Evolutionary conservation across 2,797 vertebrate genomes (phyloP).

Genomic region (Scolopax rusticola): DNA sequence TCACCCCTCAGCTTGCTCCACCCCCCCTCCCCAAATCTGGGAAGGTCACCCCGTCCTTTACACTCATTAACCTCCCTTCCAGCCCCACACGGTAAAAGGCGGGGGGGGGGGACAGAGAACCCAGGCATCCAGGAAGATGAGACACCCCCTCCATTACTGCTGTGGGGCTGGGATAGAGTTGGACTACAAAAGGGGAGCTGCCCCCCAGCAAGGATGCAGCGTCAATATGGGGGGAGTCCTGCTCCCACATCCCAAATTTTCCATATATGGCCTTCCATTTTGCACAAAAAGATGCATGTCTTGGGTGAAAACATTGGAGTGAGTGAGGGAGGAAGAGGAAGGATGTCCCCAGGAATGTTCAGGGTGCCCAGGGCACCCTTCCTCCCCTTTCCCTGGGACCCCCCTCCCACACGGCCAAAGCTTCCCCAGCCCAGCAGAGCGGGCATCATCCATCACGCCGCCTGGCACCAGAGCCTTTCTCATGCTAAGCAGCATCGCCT

Average conservation of each 20-base stretch:
- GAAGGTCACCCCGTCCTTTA: slow-evolving; percentile 27
- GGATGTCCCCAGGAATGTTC: fast-evolving
- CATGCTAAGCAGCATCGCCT: slow-evolving; percentile 58
- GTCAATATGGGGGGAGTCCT: not conserved
- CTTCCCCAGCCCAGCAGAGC: slow-evolving; percentile 16
- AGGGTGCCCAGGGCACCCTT: not conserved
- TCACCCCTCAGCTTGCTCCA: not conserved
- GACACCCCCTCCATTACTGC: not conserved
- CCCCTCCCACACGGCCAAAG: not conserved
- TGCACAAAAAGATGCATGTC: not conserved
- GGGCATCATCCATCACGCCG: slow-evolving; percentile 53
- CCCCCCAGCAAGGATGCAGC: not conserved
- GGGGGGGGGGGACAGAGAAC: not conserved
- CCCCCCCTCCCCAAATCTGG: not conserved
- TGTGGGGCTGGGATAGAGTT: not conserved
- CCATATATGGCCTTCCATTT: not conserved
- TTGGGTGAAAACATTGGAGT: not conserved
- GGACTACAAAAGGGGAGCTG: not conserved
- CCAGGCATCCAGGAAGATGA: not conserved
- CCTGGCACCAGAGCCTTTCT: slow-evolving; percentile 63
- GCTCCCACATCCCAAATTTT: not conserved
- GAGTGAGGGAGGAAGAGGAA: not conserved
- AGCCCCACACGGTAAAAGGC: not conserved
- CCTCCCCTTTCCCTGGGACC: not conserved
- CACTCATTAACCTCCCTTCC: not conserved